A percentile compares a stretch with the other conserved stretches of the same genome.
Conservation (phyloP, 2,113 vertebrate species). For the Turdus rufiventris region DNA sequence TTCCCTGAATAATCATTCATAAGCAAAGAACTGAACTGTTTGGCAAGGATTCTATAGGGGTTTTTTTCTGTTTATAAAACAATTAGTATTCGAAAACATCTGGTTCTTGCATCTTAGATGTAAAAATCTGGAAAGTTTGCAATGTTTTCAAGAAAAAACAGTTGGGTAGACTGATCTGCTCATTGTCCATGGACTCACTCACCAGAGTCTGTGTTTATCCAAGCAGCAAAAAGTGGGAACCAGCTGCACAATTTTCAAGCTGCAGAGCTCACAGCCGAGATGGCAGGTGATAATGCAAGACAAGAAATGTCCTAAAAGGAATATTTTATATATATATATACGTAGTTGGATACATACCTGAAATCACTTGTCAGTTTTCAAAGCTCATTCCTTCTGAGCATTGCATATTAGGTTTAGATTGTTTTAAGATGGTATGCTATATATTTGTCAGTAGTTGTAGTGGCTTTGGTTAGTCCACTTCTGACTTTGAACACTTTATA, state of each 20-base stretch:
- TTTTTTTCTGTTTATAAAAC: not conserved
- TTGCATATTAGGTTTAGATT: not conserved
- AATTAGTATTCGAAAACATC: conserved; percentile 5
- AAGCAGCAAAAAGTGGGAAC: not conserved
- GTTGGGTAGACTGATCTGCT: not conserved
- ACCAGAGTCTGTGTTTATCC: not conserved
- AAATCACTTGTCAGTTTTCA: not conserved
- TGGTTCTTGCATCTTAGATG: not conserved
- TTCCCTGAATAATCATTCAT: not conserved
- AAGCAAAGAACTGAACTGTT: not conserved
- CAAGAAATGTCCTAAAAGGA: not conserved
- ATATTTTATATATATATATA: not conserved
- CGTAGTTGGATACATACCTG: not conserved
- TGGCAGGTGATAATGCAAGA: not conserved
- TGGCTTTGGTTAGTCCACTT: not conserved
- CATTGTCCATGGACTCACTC: not conserved
- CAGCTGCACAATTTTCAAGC: not conserved
- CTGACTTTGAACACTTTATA: not conserved
- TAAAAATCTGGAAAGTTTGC: not conserved
- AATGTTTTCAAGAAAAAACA: not conserved
- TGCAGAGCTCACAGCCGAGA: not conserved
- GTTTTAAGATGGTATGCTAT: not conserved
- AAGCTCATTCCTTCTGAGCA: not conserved
- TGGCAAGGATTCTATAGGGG: not conserved
- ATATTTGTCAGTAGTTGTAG: not conserved